Evolutionary conservation across 2,797 vertebrate genomes (phyloP).

Genomic region (Phataginus tetradactyla): DNA sequence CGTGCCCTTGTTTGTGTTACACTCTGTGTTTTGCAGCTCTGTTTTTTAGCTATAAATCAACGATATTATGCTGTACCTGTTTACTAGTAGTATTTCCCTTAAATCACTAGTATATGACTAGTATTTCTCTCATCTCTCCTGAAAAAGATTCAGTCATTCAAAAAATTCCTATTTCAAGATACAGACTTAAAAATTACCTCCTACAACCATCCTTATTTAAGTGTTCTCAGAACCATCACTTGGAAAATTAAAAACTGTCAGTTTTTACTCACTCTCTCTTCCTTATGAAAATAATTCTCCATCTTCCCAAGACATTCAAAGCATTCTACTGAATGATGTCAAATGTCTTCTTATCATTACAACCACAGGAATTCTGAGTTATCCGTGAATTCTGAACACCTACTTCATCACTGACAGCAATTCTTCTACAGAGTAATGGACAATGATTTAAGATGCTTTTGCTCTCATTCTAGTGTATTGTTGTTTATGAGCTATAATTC

Average conservation of each 20-base stretch:
- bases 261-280: background rate
- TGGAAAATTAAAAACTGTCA: background rate
- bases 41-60: background rate
- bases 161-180: slow-evolving; percentile 22
- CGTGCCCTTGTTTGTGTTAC: background rate
- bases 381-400: background rate
- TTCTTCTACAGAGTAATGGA: background rate
- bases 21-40: background rate
- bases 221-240: background rate
- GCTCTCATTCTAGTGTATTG: background rate
- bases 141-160: background rate
- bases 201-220: background rate
- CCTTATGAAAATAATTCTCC: slow-evolving; percentile 7
- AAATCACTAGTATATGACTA: too few species aligned
- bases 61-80: too few species aligned
- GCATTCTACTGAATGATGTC: background rate
- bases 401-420: background rate
- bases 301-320: background rate
- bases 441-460: background rate
- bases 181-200: background rate
- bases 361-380: background rate
- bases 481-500: background rate
- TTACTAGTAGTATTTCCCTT: too few species aligned
- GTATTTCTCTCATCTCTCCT: background rate
- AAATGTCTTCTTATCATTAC: background rate